Percentiles rank a stretch among this genome's conserved stretches.
phyloP scores from a whole-genome alignment of 2,797 vertebrate species.

The Cossypha polioptera region DNA sequence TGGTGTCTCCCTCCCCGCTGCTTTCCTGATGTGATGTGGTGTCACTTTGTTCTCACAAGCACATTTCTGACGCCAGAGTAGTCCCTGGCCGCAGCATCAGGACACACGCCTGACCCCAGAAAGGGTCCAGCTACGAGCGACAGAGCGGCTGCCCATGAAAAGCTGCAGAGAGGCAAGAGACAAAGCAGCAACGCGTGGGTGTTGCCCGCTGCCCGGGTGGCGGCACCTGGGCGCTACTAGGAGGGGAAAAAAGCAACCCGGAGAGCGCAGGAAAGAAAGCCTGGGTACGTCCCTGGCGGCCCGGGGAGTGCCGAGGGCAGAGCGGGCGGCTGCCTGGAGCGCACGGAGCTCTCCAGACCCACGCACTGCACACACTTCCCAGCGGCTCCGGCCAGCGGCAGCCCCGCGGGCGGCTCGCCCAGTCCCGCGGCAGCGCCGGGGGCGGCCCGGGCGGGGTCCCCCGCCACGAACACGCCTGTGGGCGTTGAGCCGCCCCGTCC shows the following conservation, averaged over 20 bases:
- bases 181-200: rapidly evolving
- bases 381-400: not conserved
- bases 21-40: not conserved
- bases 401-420: not conserved
- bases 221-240: no score
- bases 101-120: no score
- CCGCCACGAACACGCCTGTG: not conserved
- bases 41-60: not conserved
- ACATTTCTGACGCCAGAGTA: not conserved
- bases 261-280: not conserved
- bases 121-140: not conserved
- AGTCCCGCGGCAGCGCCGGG: not conserved
- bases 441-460: not conserved
- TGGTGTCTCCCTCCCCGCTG: not conserved
- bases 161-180: not conserved
- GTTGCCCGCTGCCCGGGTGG: not conserved
- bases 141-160: not conserved
- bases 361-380: not conserved
- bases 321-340: not conserved
- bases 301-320: not conserved
- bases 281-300: no score
- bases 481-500: not conserved
- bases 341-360: rapidly evolving
- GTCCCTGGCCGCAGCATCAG: not conserved
- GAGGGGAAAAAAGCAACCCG: no score